A percentile compares a stretch with the other conserved stretches of the same genome.
phyloP scores from a whole-genome alignment of 2,888 invertebrate genomes.

The Falcaria lacertinaria region DNA sequence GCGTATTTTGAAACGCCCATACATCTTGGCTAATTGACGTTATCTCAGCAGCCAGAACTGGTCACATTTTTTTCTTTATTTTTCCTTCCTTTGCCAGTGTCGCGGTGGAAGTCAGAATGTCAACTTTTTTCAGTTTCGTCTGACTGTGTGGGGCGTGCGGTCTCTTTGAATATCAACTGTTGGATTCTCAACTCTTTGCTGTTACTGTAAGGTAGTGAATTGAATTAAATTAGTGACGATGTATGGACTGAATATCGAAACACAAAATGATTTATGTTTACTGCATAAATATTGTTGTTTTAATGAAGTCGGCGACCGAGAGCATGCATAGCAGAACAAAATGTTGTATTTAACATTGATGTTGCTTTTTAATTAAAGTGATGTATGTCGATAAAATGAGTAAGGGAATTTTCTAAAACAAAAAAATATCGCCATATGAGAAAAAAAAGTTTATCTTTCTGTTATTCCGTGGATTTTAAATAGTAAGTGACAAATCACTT shows the following conservation, averaged over 20 bases:
- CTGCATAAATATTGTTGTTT: neutral
- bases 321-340: too few relatives aligned
- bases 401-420: too few relatives aligned
- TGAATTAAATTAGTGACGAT: neutral
- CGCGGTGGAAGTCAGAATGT: conserved; percentile 12
- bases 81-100: conserved; percentile 24
- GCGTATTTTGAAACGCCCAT: conserved; percentile 33
- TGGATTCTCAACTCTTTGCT: neutral
- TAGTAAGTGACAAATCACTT: too few relatives aligned
- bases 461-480: too few relatives aligned
- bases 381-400: too few relatives aligned
- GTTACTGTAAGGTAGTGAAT: neutral
- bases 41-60: conserved; percentile 34
- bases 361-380: too few relatives aligned
- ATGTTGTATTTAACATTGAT: too few relatives aligned
- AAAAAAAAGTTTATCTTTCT: too few relatives aligned
- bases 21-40: conserved; percentile 51
- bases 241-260: neutral
- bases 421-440: too few relatives aligned
- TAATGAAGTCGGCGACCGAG: neutral
- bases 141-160: conserved; percentile 5
- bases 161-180: neutral
- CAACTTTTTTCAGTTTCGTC: conserved; percentile 2
- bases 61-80: conserved; percentile 24
- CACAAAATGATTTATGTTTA: neutral